Percentiles rank a stretch among this genome's conserved stretches.
phyloP scores from a whole-genome alignment of 2,888 invertebrate species.

The Drosophila meridionalis region DNA sequence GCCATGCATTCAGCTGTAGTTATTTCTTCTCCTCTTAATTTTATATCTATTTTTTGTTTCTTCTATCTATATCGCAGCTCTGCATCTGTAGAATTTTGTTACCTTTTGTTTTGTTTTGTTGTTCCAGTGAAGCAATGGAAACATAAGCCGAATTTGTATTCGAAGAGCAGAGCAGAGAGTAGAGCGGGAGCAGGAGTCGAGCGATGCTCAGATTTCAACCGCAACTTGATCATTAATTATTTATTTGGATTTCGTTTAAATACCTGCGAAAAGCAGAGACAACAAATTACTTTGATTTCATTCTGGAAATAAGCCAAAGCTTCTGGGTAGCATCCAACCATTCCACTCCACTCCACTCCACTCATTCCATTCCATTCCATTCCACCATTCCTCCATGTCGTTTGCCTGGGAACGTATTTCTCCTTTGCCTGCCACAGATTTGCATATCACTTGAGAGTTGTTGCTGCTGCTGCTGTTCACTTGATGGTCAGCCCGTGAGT shows the following conservation, averaged over 20 bases:
- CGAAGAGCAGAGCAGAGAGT: neutral
- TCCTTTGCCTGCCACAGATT: slow-evolving; percentile 38
- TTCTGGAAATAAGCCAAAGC: slow-evolving; percentile 20
- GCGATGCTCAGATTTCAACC: slow-evolving; percentile 26
- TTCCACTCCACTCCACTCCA: neutral
- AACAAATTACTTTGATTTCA: slow-evolving; percentile 46
- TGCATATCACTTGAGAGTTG: slow-evolving; percentile 50
- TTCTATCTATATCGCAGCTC: slow-evolving; percentile 21
- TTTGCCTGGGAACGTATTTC: slow-evolving; percentile 30
- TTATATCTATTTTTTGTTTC: neutral
- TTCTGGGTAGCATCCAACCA: slow-evolving; percentile 7
- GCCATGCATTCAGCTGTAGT: slow-evolving; percentile 36
- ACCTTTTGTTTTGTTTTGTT: slow-evolving; percentile 18
- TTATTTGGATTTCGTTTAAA: slow-evolving; percentile 51
- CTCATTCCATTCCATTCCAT: neutral
- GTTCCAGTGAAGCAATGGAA: slow-evolving; percentile 27
- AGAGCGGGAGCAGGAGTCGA: neutral
- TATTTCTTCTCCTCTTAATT: slow-evolving; percentile 7
- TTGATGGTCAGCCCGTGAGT: slow-evolving; percentile 41
- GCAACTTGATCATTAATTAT: slow-evolving; percentile 53
- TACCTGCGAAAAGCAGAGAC: slow-evolving; percentile 26
- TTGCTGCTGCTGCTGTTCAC: slow-evolving; percentile 24
- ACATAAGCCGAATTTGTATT: neutral
- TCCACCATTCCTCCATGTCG: neutral
- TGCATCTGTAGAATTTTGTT: slow-evolving; percentile 42